Conservation (phyloP, 2,113 vertebrate genomes). For the Sylvicapra grimmia region DNA sequence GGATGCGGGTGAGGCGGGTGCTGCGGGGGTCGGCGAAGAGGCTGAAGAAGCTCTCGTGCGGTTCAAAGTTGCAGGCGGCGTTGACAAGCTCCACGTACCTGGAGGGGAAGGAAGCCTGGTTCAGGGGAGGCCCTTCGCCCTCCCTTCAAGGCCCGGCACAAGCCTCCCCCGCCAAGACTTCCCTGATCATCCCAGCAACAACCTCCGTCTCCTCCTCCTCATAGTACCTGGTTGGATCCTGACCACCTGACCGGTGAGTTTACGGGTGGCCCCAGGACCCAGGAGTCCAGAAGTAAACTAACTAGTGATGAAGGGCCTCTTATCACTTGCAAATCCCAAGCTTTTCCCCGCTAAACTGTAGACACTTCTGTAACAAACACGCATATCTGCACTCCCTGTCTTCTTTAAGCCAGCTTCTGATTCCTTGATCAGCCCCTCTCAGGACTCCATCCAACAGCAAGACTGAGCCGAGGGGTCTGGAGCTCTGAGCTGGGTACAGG, state of each 20-base stretch:
- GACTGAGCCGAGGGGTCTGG: not conserved
- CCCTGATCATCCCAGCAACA: not conserved
- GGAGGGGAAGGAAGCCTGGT: not conserved
- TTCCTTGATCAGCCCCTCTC: not conserved
- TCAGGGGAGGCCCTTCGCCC: not conserved
- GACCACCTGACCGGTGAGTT: not conserved
- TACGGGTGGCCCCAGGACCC: not conserved
- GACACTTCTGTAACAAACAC: not conserved
- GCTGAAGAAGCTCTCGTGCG: constrained; percentile 94
- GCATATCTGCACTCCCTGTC: fast-evolving
- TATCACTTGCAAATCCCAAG: not conserved
- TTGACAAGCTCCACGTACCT: constrained; percentile 97
- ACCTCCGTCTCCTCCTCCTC: not conserved
- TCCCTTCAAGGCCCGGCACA: not conserved
- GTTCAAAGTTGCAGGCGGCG: constrained; percentile 91
- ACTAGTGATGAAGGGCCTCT: not conserved
- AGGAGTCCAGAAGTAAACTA: not conserved
- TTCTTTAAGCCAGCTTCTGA: not conserved
- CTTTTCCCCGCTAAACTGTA: not conserved
- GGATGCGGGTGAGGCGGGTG: constrained; percentile 92
- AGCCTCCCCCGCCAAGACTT: not conserved
- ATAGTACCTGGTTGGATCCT: not conserved
- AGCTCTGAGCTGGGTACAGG: not conserved
- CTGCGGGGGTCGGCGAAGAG: constrained; percentile 94
- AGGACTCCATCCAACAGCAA: not conserved